These are phyloP conservation scores for Pseudococcus viburni DNA, from an alignment of 2,888 invertebrate species.

Conservation along the genomic window DNA sequence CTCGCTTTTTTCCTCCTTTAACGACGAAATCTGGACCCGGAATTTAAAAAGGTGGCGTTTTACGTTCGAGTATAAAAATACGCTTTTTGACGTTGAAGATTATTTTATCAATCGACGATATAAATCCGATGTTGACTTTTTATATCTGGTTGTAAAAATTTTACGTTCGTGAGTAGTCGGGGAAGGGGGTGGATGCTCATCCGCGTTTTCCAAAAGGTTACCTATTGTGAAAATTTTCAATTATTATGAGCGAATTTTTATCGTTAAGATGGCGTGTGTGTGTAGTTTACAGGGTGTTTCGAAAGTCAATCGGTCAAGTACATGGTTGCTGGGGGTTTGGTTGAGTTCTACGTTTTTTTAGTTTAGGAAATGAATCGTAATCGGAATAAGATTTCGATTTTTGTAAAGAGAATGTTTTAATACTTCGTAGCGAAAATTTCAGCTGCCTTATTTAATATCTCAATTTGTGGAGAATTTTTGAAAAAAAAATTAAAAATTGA, in stretches of 20 bases:
- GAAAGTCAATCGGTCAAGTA: background rate
- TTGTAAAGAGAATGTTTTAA: too few species aligned
- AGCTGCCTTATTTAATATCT: too few species aligned
- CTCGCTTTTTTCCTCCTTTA: background rate
- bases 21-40: slow-evolving; percentile 31
- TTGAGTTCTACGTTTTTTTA: too few species aligned
- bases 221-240: slow-evolving; percentile 2
- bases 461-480: too few species aligned
- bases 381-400: too few species aligned
- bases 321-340: too few species aligned
- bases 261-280: background rate
- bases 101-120: slow-evolving; percentile 45
- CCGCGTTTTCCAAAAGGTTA: background rate
- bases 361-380: too few species aligned
- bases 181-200: background rate
- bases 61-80: slow-evolving; percentile 43
- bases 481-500: too few species aligned
- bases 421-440: too few species aligned
- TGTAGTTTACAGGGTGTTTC: background rate
- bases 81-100: slow-evolving; percentile 5
- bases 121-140: slow-evolving; percentile 18
- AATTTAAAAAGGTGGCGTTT: slow-evolving; percentile 20
- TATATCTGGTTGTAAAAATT: slow-evolving; percentile 37
- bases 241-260: slow-evolving; percentile 27
- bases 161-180: background rate